Evolutionary conservation across 1,140 invertebrate genomes (phyloP).

Genomic region (Eumeta japonica): DNA sequence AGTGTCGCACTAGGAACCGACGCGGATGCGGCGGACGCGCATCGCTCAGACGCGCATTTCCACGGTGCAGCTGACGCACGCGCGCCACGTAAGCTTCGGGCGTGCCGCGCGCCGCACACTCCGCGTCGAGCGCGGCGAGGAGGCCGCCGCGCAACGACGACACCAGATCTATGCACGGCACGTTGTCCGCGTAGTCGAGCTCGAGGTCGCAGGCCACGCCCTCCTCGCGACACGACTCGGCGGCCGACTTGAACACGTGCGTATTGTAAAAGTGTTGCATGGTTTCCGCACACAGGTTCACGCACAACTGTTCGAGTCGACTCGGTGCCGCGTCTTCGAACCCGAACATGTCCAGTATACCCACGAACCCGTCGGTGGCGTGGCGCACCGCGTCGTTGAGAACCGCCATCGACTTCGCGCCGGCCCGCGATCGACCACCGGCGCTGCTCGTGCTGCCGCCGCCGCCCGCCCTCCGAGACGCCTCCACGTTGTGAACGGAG

Average conservation of each 20-base stretch:
- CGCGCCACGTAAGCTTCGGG: slow-evolving; percentile 87
- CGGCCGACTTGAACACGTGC: slow-evolving; percentile 92
- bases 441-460: slow-evolving; percentile 69
- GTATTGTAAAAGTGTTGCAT: slow-evolving; percentile 98
- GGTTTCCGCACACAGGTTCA: slow-evolving; percentile 93
- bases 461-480: slow-evolving; percentile 85
- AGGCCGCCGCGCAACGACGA: slow-evolving; percentile 89
- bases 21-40: slow-evolving; percentile 73
- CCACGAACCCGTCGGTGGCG: slow-evolving; percentile 93
- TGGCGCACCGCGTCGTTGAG: slow-evolving; percentile 88
- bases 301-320: slow-evolving; percentile 90
- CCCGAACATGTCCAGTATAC: slow-evolving; percentile 94
- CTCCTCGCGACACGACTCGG: slow-evolving; percentile 91
- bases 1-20: slow-evolving; percentile 90
- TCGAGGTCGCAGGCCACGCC: slow-evolving; percentile 88
- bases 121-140: slow-evolving; percentile 89
- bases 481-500: slow-evolving; percentile 84
- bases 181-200: slow-evolving; percentile 93
- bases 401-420: slow-evolving; percentile 87
- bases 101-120: slow-evolving; percentile 82
- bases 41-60: slow-evolving; percentile 65
- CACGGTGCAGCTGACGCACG: slow-evolving; percentile 77
- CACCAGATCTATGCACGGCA: slow-evolving; percentile 92
- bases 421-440: slow-evolving; percentile 60
- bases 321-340: slow-evolving; percentile 90